These are phyloP conservation scores for Oreortyx pictus DNA, from an alignment of 2,797 vertebrate genomes.

Conservation along the genomic window DNA sequence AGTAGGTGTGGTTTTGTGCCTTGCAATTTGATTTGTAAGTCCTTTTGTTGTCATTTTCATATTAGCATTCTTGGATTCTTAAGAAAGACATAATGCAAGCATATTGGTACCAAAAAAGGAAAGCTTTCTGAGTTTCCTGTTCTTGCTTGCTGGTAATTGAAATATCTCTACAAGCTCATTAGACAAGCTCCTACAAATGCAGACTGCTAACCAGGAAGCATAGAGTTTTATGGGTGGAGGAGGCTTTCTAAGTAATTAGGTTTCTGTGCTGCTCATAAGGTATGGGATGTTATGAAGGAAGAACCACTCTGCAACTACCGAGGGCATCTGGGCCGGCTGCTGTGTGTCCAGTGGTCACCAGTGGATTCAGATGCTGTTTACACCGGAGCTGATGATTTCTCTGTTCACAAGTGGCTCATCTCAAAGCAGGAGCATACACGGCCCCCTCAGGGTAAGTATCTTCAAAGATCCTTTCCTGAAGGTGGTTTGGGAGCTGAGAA, in stretches of 20 bases:
- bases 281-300: constrained; percentile 93
- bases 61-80: neutral
- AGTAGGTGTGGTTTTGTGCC: neutral
- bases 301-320: constrained; percentile 91
- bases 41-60: neutral
- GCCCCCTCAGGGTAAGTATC: constrained; percentile 89
- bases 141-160: neutral
- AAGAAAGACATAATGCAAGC: neutral
- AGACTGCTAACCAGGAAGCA: neutral
- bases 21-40: neutral
- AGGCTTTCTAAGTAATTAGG: neutral
- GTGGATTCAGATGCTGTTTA: constrained; percentile 90
- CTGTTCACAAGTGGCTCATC: constrained; percentile 90
- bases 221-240: neutral
- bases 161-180: neutral
- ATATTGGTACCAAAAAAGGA: neutral
- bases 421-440: constrained; percentile 88
- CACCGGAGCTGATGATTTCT: constrained; percentile 96
- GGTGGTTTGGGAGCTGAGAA: neutral
- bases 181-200: neutral
- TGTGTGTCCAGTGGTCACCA: constrained; percentile 93
- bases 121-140: neutral
- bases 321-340: constrained; percentile 89
- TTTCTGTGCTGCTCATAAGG: constrained; percentile 78
- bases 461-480: neutral